phyloP scores from a whole-genome alignment of 2,113 vertebrate species.

The Lamprologus tigripictilis region DNA sequence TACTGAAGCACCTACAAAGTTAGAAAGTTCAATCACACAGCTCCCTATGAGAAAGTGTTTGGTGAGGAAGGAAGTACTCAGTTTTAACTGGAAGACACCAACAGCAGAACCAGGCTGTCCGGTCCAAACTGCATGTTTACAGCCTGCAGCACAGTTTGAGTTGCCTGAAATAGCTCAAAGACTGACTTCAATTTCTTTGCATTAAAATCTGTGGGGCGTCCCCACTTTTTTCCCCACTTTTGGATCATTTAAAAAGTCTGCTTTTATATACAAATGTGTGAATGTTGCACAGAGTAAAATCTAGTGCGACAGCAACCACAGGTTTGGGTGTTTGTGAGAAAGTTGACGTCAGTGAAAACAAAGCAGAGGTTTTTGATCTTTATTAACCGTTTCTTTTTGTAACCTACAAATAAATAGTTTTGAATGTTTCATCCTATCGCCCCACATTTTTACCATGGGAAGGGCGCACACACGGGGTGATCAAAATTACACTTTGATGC shows the following conservation, averaged over 20 bases:
- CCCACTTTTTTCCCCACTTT: accelerated
- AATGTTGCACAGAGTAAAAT: neutral
- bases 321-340: neutral
- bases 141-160: neutral
- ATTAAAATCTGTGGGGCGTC: neutral
- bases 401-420: conserved; percentile 67
- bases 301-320: neutral
- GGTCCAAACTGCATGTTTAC: neutral
- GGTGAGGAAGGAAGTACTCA: neutral
- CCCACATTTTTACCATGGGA: neutral
- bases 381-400: conserved; percentile 58
- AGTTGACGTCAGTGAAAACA: neutral
- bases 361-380: conserved; percentile 36
- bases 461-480: neutral
- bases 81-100: neutral
- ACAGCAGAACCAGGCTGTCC: neutral
- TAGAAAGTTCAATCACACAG: neutral
- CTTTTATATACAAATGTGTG: neutral
- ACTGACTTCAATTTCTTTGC: neutral
- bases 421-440: neutral
- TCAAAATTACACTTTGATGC: neutral
- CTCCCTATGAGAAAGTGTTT: neutral
- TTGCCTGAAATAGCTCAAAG: neutral
- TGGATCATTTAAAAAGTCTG: neutral
- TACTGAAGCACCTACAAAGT: neutral